Percentiles rank a stretch among this genome's conserved stretches.
These are phyloP conservation scores for Papilio elwesi DNA, from an alignment of 2,888 invertebrate genomes.

Conservation along the genomic window DNA sequence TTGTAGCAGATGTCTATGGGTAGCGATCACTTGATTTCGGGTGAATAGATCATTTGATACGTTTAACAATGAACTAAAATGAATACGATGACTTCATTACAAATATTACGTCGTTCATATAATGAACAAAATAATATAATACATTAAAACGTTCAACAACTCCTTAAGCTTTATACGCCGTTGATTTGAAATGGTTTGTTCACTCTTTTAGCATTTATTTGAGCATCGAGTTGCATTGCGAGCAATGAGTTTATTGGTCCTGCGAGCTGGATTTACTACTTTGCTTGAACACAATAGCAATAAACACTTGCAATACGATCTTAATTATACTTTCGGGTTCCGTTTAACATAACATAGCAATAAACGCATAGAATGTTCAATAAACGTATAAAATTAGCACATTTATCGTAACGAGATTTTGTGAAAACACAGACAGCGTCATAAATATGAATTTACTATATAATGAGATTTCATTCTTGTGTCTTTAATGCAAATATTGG, in stretches of 20 bases:
- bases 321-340: slow-evolving; percentile 62
- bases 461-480: no score
- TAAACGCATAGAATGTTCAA: slow-evolving; percentile 40
- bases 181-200: slow-evolving; percentile 42
- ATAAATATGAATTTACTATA: neutral
- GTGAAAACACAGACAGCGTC: neutral
- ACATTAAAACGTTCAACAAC: neutral
- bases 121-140: neutral
- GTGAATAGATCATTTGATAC: no score
- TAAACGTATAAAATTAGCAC: slow-evolving; percentile 39
- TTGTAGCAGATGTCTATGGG: no score
- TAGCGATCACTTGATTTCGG: no score
- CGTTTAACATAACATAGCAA: slow-evolving; percentile 51
- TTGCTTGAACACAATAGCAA: slow-evolving; percentile 62
- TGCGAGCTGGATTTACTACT: slow-evolving; percentile 65
- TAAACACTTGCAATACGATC: slow-evolving; percentile 68
- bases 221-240: slow-evolving; percentile 46
- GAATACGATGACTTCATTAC: no score
- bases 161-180: slow-evolving; percentile 37
- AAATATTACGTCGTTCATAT: neutral
- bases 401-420: slow-evolving; percentile 5
- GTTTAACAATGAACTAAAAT: no score
- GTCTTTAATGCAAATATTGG: no score
- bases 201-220: slow-evolving; percentile 44
- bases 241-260: slow-evolving; percentile 68